Conservation (phyloP, 2,888 invertebrate genomes). For the Tenthredo distinguenda region DNA sequence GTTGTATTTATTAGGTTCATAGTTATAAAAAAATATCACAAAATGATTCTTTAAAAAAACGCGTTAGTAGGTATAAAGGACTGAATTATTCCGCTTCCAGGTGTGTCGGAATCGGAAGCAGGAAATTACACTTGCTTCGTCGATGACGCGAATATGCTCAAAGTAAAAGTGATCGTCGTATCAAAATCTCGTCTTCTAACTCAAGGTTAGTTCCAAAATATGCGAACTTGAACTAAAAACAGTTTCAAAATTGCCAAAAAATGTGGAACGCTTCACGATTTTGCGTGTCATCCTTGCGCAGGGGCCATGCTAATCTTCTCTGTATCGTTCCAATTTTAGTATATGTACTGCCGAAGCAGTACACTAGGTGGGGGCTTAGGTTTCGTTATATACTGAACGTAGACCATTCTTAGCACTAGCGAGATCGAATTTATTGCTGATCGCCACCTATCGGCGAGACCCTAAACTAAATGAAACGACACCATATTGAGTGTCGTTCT, state of each 20-base stretch:
- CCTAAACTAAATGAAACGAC: not conserved
- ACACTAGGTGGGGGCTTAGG: constrained; percentile 1
- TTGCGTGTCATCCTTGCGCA: constrained; percentile 96
- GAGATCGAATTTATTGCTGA: constrained; percentile 52
- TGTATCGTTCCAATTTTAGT: constrained; percentile 96
- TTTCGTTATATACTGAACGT: constrained; percentile 62
- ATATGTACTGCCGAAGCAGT: constrained; percentile 88
- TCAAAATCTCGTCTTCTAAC: constrained; percentile 80
- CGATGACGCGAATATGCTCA: constrained; percentile 81
- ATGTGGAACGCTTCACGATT: constrained; percentile 94
- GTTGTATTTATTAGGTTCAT: constrained; percentile 78
- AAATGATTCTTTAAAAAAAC: not conserved
- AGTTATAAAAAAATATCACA: not conserved
- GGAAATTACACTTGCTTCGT: constrained; percentile 86
- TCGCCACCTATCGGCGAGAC: constrained; percentile 57
- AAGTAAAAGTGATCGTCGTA: constrained; percentile 79
- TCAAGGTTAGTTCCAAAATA: constrained; percentile 73
- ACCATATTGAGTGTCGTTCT: not conserved
- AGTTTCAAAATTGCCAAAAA: constrained; percentile 76
- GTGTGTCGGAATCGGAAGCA: constrained; percentile 82
- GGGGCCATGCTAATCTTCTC: constrained; percentile 96
- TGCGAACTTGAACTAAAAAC: not conserved
- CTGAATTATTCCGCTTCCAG: constrained; percentile 63
- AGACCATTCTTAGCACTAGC: constrained; percentile 48
- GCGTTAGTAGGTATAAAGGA: not conserved